A percentile compares a stretch with the other conserved stretches of the same genome.
Evolutionary conservation across 2,888 invertebrate genomes (phyloP).

Genomic region (Beris morrisii): DNA sequence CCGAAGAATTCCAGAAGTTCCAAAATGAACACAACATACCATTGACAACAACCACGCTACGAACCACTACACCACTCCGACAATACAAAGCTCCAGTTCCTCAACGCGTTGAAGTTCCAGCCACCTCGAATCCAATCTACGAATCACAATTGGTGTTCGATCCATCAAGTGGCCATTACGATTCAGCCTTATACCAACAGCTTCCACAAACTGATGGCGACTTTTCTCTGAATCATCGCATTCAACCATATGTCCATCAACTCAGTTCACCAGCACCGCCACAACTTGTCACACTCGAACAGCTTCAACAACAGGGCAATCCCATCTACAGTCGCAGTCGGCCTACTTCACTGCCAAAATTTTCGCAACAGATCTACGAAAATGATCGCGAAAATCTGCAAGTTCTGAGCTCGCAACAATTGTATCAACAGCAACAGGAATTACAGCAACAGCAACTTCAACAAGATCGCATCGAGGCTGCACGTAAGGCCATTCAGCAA

Average conservation of each 20-base stretch:
- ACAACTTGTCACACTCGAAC: slow-evolving; percentile 63
- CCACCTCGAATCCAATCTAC: slow-evolving; percentile 66
- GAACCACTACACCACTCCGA: slow-evolving; percentile 23
- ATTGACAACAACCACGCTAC: slow-evolving; percentile 57
- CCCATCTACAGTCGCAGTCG: slow-evolving; percentile 44
- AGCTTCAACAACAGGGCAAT: slow-evolving; percentile 58
- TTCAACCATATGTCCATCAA: slow-evolving; percentile 72
- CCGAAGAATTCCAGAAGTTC: slow-evolving; percentile 75
- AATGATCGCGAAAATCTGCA: slow-evolving; percentile 65
- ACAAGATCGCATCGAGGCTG: slow-evolving; percentile 60
- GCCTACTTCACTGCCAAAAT: slow-evolving; percentile 40
- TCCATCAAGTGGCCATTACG: slow-evolving; percentile 75
- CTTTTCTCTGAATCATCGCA: slow-evolving; percentile 70
- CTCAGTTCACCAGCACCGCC: slow-evolving; percentile 54
- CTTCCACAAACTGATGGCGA: slow-evolving; percentile 74
- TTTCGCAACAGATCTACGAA: slow-evolving; percentile 55
- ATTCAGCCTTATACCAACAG: slow-evolving; percentile 75
- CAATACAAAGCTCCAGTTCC: slow-evolving; percentile 35
- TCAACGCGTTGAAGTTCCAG: slow-evolving; percentile 53
- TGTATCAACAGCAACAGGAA: slow-evolving; percentile 69
- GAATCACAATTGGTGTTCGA: slow-evolving; percentile 78
- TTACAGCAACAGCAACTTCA: slow-evolving; percentile 69
- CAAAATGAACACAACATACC: slow-evolving; percentile 60
- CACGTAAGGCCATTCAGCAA: slow-evolving; percentile 57
- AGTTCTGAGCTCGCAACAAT: slow-evolving; percentile 66